These are phyloP conservation scores for Atta colombica DNA, from an alignment of 1,140 invertebrate genomes.

Conservation along the genomic window DNA sequence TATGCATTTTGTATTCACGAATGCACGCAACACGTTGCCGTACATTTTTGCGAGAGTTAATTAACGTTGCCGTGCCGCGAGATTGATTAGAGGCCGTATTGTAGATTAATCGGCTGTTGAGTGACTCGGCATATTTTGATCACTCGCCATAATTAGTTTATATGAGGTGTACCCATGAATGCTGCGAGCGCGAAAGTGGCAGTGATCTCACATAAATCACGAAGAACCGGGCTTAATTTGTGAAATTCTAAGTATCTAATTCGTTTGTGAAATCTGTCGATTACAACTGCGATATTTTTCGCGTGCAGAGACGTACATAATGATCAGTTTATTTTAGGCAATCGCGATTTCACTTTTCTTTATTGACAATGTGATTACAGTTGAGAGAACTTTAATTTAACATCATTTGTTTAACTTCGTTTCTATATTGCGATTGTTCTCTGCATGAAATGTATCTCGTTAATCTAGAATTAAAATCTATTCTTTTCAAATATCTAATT, in stretches of 20 bases:
- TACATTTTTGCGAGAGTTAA: constrained; percentile 47
- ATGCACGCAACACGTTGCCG: neutral
- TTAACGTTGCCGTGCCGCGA: constrained; percentile 8
- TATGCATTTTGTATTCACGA: neutral
- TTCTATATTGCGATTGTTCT: neutral
- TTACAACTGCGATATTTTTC: constrained; percentile 16
- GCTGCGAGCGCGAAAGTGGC: constrained; percentile 48
- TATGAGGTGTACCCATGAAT: constrained; percentile 7
- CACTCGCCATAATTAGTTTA: constrained; percentile 36
- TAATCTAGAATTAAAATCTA: neutral
- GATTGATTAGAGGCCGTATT: constrained; percentile 40
- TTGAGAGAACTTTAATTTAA: neutral
- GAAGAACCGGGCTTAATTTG: constrained; percentile 30
- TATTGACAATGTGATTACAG: neutral
- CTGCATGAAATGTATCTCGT: neutral
- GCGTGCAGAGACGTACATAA: neutral
- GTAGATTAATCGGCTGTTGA: constrained; percentile 43
- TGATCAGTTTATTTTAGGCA: neutral
- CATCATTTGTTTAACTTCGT: neutral
- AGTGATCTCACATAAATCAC: constrained; percentile 49
- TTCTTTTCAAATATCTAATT: neutral
- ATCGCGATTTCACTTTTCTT: constrained; percentile 6
- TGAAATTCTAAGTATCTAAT: constrained; percentile 44
- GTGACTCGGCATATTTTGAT: constrained; percentile 44
- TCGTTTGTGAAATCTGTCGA: constrained; percentile 43